Evolutionary conservation across 2,888 invertebrate species (phyloP).

Genomic region (Imbricaverruca yamaguchii): DNA sequence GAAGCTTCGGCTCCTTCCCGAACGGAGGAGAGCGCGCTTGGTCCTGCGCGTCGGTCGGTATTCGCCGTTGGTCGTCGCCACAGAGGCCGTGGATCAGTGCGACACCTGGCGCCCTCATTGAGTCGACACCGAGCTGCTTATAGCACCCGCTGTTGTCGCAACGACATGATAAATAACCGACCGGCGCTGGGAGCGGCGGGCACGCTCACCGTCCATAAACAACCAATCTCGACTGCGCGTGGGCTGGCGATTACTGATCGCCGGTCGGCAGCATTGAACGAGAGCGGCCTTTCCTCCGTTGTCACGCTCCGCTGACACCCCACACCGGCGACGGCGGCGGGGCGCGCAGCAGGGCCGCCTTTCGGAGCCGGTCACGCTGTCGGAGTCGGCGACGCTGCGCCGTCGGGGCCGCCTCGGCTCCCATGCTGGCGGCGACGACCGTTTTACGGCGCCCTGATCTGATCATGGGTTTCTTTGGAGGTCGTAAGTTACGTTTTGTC

Average conservation of each 20-base stretch:
- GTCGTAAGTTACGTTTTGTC: conserved; percentile 7
- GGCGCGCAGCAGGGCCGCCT: no score
- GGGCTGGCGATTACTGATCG: background rate
- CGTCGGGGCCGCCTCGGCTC: no score
- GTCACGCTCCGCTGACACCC: no score
- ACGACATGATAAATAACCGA: background rate
- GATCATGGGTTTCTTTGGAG: background rate
- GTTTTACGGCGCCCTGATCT: background rate
- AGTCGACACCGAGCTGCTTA: no score
- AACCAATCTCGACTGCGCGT: background rate
- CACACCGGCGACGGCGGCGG: no score
- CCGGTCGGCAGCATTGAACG: background rate
- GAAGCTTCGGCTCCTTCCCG: no score
- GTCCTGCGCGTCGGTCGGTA: no score
- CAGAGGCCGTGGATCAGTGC: background rate
- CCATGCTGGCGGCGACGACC: no score
- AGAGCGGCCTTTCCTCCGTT: background rate
- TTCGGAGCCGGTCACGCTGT: background rate
- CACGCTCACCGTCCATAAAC: background rate
- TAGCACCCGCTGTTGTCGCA: background rate
- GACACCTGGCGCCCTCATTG: no score
- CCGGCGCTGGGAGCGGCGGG: background rate
- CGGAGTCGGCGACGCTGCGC: background rate
- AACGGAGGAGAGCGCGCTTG: no score
- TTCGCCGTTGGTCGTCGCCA: no score